These are phyloP conservation scores for Danaus melanippus DNA, from an alignment of 1,140 invertebrate species.

Conservation along the genomic window DNA sequence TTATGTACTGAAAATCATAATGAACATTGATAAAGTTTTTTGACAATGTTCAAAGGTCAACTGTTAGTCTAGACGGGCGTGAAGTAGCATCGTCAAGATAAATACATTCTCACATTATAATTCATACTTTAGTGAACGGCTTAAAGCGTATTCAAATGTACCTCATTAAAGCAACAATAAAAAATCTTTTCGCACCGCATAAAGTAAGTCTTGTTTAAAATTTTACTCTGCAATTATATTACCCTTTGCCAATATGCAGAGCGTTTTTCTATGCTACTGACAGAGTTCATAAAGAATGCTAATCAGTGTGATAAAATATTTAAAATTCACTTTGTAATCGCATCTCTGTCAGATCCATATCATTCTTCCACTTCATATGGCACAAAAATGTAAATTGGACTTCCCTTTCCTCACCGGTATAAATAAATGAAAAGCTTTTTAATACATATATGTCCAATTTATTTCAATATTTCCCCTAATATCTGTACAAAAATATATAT, in stretches of 20 bases:
- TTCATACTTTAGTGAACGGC: no score
- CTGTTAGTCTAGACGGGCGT: no score
- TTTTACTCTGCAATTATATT: conserved; percentile 1
- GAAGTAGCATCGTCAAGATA: no score
- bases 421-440: conserved; percentile 25
- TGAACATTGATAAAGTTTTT: no score
- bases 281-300: conserved; percentile 31
- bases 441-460: no score
- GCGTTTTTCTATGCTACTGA: conserved; percentile 23
- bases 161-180: conserved; percentile 14
- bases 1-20: no score
- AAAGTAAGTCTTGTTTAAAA: neutral
- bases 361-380: neutral
- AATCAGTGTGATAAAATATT: conserved; percentile 45
- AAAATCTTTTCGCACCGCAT: conserved; percentile 10
- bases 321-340: conserved; percentile 38
- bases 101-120: no score
- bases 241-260: conserved; percentile 13
- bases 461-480: no score
- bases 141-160: conserved; percentile 17
- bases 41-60: no score
- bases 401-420: conserved; percentile 7
- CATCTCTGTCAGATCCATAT: conserved; percentile 18
- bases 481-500: no score
- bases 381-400: no score